Base-by-base conservation (phyloP, 2,888 invertebrate genomes). In the Diadromus collaris region DNA sequence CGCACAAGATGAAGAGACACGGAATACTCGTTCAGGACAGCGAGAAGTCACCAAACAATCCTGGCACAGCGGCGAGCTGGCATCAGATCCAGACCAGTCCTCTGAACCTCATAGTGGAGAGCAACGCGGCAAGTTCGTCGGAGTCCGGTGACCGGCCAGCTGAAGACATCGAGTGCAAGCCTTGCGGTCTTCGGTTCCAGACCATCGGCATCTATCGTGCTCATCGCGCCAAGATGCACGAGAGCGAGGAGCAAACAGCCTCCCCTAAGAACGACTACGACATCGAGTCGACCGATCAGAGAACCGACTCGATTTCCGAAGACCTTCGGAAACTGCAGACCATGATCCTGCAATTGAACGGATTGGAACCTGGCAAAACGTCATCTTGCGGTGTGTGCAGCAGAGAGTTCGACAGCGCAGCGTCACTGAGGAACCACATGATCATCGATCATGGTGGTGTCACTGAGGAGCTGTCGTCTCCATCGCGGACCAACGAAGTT, bases 1-100 rank as follows among this genome's bases (percentile, higher is more conserved):
- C 97, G 63, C 99, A 99, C 91, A 97, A 98, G 88, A 95, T 96
- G 92, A 96, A 97, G 89, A 94, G 96, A n/a, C 98, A 99, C 90
- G 98, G 98, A 0, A 95, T 98, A 44, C 93, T 93, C 81, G 91
- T 94, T 71, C 93, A 93, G 1, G 91, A 94, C 84, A 92, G 94
- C 89, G 93, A 95, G 84, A 85, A 92, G 90, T 86, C 88, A 7
- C 92, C 92, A 73, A 91, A 91, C 19, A 91, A 87, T 63, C 84
- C 87, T 0, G 87, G 84, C 2, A 83, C 85, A 4, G 84, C 85
- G 7, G 80, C 85, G 21, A 86, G 86, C 6, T 91, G 91, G 90
- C 90, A 92, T 89, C 85, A 93, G 83, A 93, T 94, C 54, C 95
- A 95, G 90, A 94, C 95, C 7, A 95, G 96, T 89, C 96, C 96